These are phyloP conservation scores for Malurus splendens DNA, from an alignment of 2,797 vertebrate species.

Conservation along the genomic window DNA sequence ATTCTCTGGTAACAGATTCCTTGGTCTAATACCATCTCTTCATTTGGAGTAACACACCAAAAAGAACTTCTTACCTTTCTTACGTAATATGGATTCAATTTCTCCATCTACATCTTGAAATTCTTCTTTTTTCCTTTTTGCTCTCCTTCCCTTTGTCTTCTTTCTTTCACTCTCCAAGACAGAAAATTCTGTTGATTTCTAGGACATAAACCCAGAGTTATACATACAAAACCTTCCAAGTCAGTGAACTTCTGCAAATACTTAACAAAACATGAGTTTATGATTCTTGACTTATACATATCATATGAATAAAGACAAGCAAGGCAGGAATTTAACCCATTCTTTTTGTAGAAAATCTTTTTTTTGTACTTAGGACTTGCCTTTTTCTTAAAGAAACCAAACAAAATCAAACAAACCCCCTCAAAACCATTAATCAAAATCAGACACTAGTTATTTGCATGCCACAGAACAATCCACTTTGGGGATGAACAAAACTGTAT, in stretches of 20 bases:
- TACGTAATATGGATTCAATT: constrained; percentile 54
- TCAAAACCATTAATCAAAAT: not conserved
- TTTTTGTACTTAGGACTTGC: not conserved
- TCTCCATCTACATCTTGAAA: constrained; percentile 62
- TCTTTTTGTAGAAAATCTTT: not conserved
- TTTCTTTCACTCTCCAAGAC: constrained; percentile 72
- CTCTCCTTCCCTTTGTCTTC: constrained; percentile 68
- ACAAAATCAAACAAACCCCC: not conserved
- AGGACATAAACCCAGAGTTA: constrained; percentile 15
- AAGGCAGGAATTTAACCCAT: not conserved
- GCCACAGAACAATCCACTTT: not conserved
- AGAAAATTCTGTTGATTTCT: constrained; percentile 71
- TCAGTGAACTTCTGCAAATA: not conserved
- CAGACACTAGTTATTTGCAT: not conserved
- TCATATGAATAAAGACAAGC: not conserved
- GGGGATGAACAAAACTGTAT: not conserved
- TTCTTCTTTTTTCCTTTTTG: constrained; percentile 65
- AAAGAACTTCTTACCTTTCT: constrained; percentile 72
- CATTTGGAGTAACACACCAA: not conserved
- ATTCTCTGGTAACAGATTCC: not conserved
- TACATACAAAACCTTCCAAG: not conserved
- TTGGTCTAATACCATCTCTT: not conserved
- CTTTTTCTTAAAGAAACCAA: not conserved
- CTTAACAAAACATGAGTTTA: not conserved
- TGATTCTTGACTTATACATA: not conserved